Base-by-base conservation (phyloP, 2,113 vertebrate species). In the Megaceryle torquata region DNA sequence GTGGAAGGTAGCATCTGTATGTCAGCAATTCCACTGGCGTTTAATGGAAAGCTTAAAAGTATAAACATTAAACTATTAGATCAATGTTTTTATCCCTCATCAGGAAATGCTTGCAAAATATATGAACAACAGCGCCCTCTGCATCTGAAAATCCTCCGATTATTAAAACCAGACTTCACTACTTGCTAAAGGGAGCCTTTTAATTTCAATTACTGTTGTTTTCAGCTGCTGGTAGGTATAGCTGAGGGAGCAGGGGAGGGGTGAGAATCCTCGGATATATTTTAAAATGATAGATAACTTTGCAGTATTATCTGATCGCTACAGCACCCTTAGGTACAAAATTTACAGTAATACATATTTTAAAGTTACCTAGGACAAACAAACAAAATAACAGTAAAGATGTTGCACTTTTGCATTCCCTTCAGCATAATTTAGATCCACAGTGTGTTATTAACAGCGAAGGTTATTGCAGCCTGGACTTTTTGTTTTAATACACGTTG, bases 51-150 rank as follows among this genome's bases (percentile, higher is more conserved):
- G 39, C 89, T 97, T 97, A 96, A 91, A 96, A 97, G 95, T 95
- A 85, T 83, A 92, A 97, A 97, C 90, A 94, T 89, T 74, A 86
- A 95, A 86, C 77, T 95, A 82, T 95, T 91, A 96, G 82, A 93
- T 91, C 86, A 94, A 76, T 91, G 79, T 94, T 85, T 87, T 96
- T 89, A 82, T 78, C 77, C 44, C 68, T 91, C 91, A 33, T 82
- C 91, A 93, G 72, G 87, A 96, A 97, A 95, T 54, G 76, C 78
- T 95, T 86, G 95, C 59, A 95, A 95, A 98, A 98, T 98, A 92
- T 37, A 28, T 65, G 97, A 98, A 56, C 98, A 98, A 98, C 96
- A 98, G 98, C 98, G 98, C 98, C 98, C 98, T 98, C 98, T 98
- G 98, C 97, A 96, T 82, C 97, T 97, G 93, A 92, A 96, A 95